Evolutionary conservation across 35 echinoderm and acorn worm genomes (phyloP).

Genomic region (Apostichopus japonicus): DNA sequence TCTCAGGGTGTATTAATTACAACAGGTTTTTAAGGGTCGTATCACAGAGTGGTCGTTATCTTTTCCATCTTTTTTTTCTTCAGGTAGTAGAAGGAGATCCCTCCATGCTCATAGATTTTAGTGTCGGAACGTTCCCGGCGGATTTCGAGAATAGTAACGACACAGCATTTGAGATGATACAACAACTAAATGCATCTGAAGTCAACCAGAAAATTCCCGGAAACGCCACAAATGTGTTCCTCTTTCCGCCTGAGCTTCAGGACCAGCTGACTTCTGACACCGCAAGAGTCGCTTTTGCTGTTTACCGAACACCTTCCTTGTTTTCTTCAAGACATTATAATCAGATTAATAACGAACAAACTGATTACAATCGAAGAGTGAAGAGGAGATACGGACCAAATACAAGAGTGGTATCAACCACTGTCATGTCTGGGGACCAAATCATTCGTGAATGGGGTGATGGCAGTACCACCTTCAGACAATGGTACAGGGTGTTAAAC

Average conservation of each 20-base stretch:
- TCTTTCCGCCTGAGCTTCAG: neutral
- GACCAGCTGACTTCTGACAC: neutral
- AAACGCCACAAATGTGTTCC: neutral
- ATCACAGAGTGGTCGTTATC: neutral
- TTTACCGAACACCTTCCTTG: neutral
- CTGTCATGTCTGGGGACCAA: neutral
- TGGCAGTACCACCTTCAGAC: neutral
- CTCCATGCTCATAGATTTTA: neutral
- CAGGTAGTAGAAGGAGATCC: constrained; percentile 18
- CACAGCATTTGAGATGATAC: neutral
- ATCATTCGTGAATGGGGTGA: neutral
- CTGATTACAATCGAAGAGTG: neutral
- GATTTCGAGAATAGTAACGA: neutral
- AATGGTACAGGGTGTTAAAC: constrained; percentile 1
- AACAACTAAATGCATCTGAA: constrained; percentile 10
- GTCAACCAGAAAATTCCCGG: too few species aligned
- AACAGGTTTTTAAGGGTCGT: neutral
- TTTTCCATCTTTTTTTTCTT: neutral
- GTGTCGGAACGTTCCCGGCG: neutral
- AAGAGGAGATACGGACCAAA: neutral
- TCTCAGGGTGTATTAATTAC: neutral
- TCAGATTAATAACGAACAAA: neutral
- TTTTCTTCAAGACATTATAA: constrained; percentile 1
- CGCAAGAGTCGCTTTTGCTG: constrained; percentile 22
- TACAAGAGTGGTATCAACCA: constrained; percentile 21